Evolutionary conservation across 2,888 invertebrate genomes (phyloP).

Genomic region (Phaedon cochleariae): DNA sequence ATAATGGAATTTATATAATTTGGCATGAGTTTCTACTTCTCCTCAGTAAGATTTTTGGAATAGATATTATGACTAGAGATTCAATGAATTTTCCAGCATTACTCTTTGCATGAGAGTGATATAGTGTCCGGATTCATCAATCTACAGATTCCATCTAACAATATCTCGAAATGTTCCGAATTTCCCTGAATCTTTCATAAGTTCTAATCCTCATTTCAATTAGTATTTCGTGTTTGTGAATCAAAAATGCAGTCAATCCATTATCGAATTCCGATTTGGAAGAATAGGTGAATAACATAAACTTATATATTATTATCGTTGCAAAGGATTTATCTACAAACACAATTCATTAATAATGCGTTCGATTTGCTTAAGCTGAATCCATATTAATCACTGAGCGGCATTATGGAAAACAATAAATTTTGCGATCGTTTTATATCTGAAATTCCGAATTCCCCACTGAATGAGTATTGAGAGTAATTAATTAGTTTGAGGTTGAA

Average conservation of each 20-base stretch:
- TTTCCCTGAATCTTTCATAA: no score
- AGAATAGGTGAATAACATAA: not conserved
- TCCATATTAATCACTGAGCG: conserved; percentile 26
- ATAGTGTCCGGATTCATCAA: no score
- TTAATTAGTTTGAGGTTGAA: conserved; percentile 21
- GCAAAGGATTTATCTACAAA: conserved; percentile 8
- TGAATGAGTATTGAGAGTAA: conserved; percentile 24
- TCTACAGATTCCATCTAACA: no score
- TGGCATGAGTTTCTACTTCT: no score
- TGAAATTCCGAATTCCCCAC: conserved; percentile 19
- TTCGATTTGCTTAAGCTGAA: conserved; percentile 17
- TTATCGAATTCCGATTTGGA: not conserved
- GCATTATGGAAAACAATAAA: conserved; percentile 29
- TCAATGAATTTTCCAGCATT: no score
- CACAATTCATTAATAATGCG: conserved; percentile 25
- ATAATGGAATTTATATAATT: no score
- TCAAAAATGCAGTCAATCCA: not conserved
- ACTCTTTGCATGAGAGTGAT: no score
- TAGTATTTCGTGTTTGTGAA: no score
- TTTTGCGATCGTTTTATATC: conserved; percentile 26
- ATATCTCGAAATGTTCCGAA: no score
- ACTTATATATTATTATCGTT: not conserved
- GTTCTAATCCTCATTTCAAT: no score
- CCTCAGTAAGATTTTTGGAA: no score
- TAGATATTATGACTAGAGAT: no score